A percentile compares a stretch with the other conserved stretches of the same genome.
Evolutionary conservation across 2,113 vertebrate species (phyloP).

Genomic region (Gasterosteus nipponicus): DNA sequence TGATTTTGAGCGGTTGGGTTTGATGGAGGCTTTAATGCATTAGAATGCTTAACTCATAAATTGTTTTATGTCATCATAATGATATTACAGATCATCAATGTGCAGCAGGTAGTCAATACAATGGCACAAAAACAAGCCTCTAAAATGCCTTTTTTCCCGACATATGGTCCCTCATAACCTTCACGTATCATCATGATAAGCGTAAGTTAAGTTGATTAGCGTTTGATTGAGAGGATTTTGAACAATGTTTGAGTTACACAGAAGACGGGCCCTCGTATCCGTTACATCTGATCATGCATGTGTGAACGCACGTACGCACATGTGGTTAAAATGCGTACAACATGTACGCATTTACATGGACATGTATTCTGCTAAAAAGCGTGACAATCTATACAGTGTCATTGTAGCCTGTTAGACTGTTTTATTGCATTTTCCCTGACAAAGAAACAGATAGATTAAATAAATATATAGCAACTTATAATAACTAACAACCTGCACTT

Average conservation of each 20-base stretch:
- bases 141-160: not conserved
- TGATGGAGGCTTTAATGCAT: not conserved
- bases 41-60: not conserved
- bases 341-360: not conserved
- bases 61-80: not conserved
- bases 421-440: not conserved
- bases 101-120: not conserved
- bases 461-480: not conserved
- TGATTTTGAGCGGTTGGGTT: not conserved
- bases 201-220: not conserved
- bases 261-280: not conserved
- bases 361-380: not conserved
- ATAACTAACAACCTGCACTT: not conserved
- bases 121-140: not conserved
- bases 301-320: not conserved
- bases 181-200: not conserved
- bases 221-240: not conserved
- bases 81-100: not conserved
- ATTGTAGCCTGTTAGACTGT: not conserved
- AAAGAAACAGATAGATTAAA: not conserved
- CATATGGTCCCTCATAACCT: not conserved
- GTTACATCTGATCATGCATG: not conserved
- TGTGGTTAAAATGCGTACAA: not conserved
- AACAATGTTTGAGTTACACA: not conserved
- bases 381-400: not conserved